A percentile compares a stretch with the other conserved stretches of the same genome.
These are phyloP conservation scores for Anorthoa munda DNA, from an alignment of 2,888 invertebrate species.

Conservation along the genomic window DNA sequence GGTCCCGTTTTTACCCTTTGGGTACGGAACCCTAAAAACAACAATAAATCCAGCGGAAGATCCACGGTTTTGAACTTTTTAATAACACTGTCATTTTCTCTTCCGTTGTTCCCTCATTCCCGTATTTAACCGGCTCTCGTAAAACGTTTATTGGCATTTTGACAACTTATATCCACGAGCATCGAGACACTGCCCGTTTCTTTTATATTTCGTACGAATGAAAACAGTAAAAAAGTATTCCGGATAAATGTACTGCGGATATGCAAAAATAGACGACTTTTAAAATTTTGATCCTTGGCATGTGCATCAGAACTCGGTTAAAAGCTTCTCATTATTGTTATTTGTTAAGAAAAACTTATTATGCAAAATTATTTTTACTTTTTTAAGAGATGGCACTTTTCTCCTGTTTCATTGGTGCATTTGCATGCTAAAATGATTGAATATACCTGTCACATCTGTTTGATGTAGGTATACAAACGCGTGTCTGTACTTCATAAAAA, in stretches of 20 bases:
- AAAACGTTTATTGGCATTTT: slow-evolving; percentile 71
- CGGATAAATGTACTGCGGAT: slow-evolving; percentile 3
- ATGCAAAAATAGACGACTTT: slow-evolving; percentile 4
- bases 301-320: neutral
- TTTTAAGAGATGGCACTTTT: neutral
- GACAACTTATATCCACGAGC: slow-evolving; percentile 55
- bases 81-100: slow-evolving; percentile 57
- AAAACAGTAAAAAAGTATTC: slow-evolving; percentile 35
- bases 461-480: neutral
- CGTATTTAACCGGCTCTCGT: slow-evolving; percentile 67
- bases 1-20: too few relatives aligned
- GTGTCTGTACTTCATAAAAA: neutral
- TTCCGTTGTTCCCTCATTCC: slow-evolving; percentile 40
- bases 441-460: neutral
- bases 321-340: neutral
- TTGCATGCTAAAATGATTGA: neutral
- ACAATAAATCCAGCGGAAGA: slow-evolving; percentile 1
- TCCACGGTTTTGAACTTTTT: slow-evolving; percentile 56
- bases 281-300: slow-evolving; percentile 29
- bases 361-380: neutral
- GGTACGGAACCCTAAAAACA: too few relatives aligned
- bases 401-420: neutral
- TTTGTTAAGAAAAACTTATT: neutral
- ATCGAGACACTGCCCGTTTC: slow-evolving; percentile 36
- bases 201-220: slow-evolving; percentile 30